A percentile compares a stretch with the other conserved stretches of the same genome.
Conservation (phyloP, 2,888 invertebrate genomes). For the Teinopalpus imperialis region DNA sequence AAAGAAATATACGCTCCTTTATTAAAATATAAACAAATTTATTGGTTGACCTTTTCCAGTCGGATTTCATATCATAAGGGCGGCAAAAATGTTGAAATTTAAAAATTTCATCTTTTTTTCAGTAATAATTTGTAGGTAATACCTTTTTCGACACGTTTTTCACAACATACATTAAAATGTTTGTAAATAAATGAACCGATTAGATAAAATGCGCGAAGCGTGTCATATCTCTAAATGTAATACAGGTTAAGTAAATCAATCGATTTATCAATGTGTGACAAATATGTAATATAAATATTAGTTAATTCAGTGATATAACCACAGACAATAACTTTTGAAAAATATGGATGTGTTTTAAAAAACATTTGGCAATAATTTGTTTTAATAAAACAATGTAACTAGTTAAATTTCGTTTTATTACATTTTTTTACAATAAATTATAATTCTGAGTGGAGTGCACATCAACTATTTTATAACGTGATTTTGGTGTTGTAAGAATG, state of each 20-base stretch:
- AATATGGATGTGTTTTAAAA: constrained; percentile 11
- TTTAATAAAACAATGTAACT: constrained; percentile 16
- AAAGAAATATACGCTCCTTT: too few species aligned
- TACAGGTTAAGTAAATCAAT: constrained; percentile 13
- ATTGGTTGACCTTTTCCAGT: too few species aligned
- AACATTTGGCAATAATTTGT: constrained; percentile 7
- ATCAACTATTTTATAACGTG: too few species aligned
- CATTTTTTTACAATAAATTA: too few species aligned
- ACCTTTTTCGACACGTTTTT: constrained; percentile 3
- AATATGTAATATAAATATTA: constrained; percentile 16
- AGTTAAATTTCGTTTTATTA: background rate
- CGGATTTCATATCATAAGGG: too few species aligned
- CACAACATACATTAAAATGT: constrained; percentile 9
- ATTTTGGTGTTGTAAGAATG: too few species aligned
- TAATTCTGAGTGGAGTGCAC: too few species aligned
- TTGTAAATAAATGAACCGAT: constrained; percentile 15
- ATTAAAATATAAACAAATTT: too few species aligned
- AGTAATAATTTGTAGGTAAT: too few species aligned
- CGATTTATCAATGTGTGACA: constrained; percentile 8
- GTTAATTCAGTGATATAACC: constrained; percentile 15
- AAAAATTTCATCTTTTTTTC: too few species aligned
- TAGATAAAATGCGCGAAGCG: constrained; percentile 7
- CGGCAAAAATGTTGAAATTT: too few species aligned
- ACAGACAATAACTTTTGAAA: constrained; percentile 19
- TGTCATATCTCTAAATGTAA: constrained; percentile 16